Percentiles rank a stretch among this genome's conserved stretches.
Conservation (phyloP, 2,113 vertebrate species). For the Pituophis catenifer region DNA sequence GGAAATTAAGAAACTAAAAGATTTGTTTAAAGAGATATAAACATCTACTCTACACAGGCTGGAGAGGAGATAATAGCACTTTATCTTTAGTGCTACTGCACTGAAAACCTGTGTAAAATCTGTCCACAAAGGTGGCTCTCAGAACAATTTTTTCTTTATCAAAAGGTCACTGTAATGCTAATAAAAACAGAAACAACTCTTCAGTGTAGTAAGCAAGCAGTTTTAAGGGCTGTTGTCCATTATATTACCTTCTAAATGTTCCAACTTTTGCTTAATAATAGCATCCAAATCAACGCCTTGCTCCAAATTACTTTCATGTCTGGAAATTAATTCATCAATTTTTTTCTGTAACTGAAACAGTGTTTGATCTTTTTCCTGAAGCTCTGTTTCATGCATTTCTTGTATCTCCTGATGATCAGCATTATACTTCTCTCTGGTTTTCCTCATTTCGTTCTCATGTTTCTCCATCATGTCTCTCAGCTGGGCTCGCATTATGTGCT, state of each 20-base stretch:
- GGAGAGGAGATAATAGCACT: neutral
- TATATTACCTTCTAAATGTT: constrained; percentile 80
- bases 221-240: neutral
- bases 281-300: constrained; percentile 36
- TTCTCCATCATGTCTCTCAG: constrained; percentile 86
- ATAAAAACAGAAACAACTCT: neutral
- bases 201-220: neutral
- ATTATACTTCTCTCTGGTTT: constrained; percentile 60
- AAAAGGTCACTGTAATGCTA: neutral
- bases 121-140: neutral
- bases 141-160: neutral
- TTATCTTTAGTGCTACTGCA: neutral
- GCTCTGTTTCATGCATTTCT: constrained; percentile 73
- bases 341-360: constrained; percentile 66
- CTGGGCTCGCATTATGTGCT: constrained; percentile 88
- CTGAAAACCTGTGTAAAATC: neutral
- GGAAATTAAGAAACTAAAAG: neutral
- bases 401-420: constrained; percentile 63
- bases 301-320: constrained; percentile 10
- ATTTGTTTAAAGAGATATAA: neutral
- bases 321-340: constrained; percentile 66
- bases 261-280: constrained; percentile 62
- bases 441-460: constrained; percentile 74
- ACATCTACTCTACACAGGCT: neutral
- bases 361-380: constrained; percentile 71